phyloP scores from a whole-genome alignment of 2,888 invertebrate genomes.

The Drepanosiphum platanoidis region DNA sequence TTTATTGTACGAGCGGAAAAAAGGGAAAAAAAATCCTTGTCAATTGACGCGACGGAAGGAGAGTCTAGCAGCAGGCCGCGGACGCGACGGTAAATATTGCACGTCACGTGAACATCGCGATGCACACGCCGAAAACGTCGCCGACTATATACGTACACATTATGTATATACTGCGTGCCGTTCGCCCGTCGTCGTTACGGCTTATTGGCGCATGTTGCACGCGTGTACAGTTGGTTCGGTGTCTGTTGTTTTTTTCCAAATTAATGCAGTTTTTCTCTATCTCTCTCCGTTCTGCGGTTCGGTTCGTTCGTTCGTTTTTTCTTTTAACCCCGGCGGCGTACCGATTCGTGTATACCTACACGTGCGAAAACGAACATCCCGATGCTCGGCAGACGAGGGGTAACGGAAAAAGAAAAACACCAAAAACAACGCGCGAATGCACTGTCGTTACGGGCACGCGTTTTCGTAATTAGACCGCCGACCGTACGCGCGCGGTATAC shows the following conservation, averaged over 20 bases:
- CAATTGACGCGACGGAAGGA: no score
- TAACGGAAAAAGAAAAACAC: background rate
- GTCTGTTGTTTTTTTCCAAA: background rate
- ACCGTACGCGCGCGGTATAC: background rate
- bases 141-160: no score
- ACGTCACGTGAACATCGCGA: no score
- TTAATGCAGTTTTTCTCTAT: background rate
- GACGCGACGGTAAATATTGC: no score
- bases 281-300: background rate
- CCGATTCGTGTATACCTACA: no score
- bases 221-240: background rate
- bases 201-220: background rate
- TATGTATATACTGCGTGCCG: background rate
- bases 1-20: no score
- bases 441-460: conserved; percentile 8
- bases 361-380: background rate
- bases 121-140: no score
- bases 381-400: background rate
- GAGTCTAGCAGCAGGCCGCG: no score
- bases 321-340: no score
- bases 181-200: background rate
- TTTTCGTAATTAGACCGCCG: background rate
- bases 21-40: no score
- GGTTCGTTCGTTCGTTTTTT: no score
- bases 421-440: background rate